Conservation (phyloP, 2,797 vertebrate genomes). For the Sandelia bainsii region DNA sequence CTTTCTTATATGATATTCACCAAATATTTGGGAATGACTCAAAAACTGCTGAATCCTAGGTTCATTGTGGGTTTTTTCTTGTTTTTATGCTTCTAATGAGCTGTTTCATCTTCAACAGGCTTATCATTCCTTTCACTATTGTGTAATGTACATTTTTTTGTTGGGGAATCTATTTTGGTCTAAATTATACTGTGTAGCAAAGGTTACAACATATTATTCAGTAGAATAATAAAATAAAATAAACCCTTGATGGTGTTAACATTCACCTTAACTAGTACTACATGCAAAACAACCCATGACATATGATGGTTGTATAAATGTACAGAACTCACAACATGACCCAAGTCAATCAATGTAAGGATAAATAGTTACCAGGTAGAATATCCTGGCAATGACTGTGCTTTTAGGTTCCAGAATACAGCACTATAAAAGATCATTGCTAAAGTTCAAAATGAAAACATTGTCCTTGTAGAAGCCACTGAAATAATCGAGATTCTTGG, state of each 20-base stretch:
- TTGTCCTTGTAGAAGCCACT: neutral
- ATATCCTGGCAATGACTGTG: constrained; percentile 6
- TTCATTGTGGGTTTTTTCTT: constrained; percentile 29
- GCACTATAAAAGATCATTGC: constrained; percentile 12
- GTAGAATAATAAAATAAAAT: constrained; percentile 11
- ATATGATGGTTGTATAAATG: constrained; percentile 6
- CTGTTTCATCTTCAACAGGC: constrained; percentile 54
- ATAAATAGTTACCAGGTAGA: neutral
- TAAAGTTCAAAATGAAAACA: constrained; percentile 22
- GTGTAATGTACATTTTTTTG: constrained; percentile 28
- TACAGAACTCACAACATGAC: constrained; percentile 5
- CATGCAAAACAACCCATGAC: neutral
- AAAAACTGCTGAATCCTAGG: constrained; percentile 27
- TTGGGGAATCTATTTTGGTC: constrained; percentile 30
- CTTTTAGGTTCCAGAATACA: constrained; percentile 19
- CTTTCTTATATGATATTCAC: constrained; percentile 9
- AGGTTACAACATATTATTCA: constrained; percentile 28
- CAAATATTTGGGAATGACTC: constrained; percentile 43
- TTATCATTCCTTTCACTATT: constrained; percentile 35
- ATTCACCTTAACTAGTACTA: neutral
- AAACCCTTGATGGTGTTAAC: neutral
- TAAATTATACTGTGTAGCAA: neutral
- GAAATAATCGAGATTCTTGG: constrained; percentile 35
- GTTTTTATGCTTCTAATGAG: constrained; percentile 65
- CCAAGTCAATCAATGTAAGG: constrained; percentile 22